phyloP scores from a whole-genome alignment of 2,113 vertebrate genomes.

The Albula glossodonta region DNA sequence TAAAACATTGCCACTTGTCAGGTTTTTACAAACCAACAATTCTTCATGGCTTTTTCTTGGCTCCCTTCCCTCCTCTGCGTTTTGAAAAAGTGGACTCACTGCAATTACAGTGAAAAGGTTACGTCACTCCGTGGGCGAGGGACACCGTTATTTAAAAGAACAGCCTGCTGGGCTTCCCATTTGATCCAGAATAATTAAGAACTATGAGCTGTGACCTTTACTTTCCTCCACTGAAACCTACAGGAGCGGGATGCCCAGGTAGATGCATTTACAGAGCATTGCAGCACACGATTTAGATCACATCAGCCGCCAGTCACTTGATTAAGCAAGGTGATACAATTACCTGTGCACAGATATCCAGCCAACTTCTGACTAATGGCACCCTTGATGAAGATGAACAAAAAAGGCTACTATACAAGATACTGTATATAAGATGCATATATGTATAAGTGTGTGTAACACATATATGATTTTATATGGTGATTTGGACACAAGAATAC shows the following conservation, averaged over 20 bases:
- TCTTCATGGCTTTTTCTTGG: neutral
- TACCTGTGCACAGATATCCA: no score
- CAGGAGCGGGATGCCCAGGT: neutral
- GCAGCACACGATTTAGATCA: neutral
- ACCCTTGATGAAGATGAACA: no score
- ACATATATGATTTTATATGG: no score
- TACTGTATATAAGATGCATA: no score
- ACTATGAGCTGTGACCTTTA: neutral
- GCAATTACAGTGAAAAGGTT: conserved; percentile 3
- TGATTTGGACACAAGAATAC: neutral
- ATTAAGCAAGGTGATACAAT: neutral
- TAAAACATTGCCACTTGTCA: neutral
- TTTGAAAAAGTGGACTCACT: neutral
- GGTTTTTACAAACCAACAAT: neutral
- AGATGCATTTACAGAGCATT: neutral
- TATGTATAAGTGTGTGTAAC: no score
- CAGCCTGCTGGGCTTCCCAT: neutral
- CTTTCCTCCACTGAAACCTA: neutral
- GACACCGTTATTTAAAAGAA: neutral
- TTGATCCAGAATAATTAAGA: neutral
- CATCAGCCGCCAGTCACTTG: neutral
- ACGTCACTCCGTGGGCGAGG: neutral
- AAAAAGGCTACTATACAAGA: no score
- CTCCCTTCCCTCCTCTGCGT: neutral
- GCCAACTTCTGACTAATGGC: no score